A percentile compares a stretch with the other conserved stretches of the same genome.
phyloP scores from a whole-genome alignment of 2,113 vertebrate species.

The Myiagra hebetior region DNA sequence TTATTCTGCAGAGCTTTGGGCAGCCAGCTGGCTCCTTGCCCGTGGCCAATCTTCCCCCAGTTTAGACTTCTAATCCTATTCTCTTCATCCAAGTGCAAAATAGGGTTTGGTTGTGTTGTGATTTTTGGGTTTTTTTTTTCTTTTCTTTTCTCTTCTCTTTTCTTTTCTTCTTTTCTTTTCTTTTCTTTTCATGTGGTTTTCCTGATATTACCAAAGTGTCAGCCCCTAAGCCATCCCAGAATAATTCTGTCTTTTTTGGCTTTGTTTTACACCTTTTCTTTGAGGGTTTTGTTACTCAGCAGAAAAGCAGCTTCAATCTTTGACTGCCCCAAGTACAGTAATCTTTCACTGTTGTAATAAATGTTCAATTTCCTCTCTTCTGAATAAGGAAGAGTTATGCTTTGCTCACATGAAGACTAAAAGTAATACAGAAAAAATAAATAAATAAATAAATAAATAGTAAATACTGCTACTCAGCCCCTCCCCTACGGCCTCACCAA shows the following conservation, averaged over 20 bases:
- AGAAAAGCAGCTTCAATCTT: neutral
- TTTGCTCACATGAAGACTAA: neutral
- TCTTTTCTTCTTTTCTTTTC: neutral
- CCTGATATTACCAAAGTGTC: neutral
- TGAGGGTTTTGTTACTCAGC: neutral
- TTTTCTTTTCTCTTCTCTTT: neutral
- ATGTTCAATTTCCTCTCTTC: neutral
- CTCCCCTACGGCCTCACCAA: neutral
- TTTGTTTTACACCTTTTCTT: neutral
- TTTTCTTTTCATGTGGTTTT: neutral
- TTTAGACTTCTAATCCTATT: neutral
- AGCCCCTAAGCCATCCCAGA: neutral
- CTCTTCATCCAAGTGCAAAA: neutral
- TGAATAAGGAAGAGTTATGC: neutral
- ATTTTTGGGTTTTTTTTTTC: rapidly evolving
- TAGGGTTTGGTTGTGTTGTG: neutral
- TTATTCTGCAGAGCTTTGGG: neutral
- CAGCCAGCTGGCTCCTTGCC: neutral
- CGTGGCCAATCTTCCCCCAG: neutral
- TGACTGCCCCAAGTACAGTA: neutral
- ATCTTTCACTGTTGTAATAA: neutral
- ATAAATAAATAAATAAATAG: neutral
- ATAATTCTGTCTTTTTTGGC: neutral
- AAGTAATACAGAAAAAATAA: neutral
- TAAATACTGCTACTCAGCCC: neutral